These are phyloP conservation scores for Neoscelio sp. DNA, from an alignment of 2,888 invertebrate genomes.

Conservation along the genomic window DNA sequence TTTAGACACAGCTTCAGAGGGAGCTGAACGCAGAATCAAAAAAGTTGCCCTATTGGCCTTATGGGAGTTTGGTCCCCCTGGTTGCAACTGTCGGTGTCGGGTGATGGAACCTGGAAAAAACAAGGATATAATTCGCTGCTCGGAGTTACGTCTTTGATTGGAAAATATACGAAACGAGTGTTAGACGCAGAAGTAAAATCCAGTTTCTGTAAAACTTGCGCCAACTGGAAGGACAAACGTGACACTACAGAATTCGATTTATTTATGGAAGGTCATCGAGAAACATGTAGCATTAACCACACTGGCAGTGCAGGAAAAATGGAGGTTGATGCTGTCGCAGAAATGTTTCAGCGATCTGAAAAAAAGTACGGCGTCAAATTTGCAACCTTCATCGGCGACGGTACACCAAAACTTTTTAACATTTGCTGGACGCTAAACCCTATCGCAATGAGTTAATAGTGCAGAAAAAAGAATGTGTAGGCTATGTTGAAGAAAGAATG, in stretches of 20 bases:
- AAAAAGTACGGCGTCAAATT: background rate
- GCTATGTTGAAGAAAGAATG: slow-evolving; percentile 4
- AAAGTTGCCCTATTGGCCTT: no score
- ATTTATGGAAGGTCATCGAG: background rate
- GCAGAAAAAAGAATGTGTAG: background rate
- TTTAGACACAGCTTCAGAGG: no score
- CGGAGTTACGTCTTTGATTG: background rate
- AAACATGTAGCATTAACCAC: background rate
- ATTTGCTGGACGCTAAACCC: background rate
- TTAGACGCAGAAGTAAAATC: background rate
- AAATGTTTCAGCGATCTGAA: background rate
- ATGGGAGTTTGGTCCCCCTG: no score
- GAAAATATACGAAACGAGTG: background rate
- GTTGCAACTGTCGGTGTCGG: no score
- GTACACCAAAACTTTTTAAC: background rate
- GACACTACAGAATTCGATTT: background rate
- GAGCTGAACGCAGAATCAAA: no score
- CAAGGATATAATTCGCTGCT: background rate
- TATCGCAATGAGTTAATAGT: background rate
- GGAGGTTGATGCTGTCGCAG: background rate
- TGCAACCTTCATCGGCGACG: background rate
- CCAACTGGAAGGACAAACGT: background rate
- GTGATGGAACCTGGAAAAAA: no score
- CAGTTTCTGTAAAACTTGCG: background rate
- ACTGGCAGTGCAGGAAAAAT: background rate